These are phyloP conservation scores for Ispidina picta DNA, from an alignment of 2,797 vertebrate genomes.

Conservation along the genomic window DNA sequence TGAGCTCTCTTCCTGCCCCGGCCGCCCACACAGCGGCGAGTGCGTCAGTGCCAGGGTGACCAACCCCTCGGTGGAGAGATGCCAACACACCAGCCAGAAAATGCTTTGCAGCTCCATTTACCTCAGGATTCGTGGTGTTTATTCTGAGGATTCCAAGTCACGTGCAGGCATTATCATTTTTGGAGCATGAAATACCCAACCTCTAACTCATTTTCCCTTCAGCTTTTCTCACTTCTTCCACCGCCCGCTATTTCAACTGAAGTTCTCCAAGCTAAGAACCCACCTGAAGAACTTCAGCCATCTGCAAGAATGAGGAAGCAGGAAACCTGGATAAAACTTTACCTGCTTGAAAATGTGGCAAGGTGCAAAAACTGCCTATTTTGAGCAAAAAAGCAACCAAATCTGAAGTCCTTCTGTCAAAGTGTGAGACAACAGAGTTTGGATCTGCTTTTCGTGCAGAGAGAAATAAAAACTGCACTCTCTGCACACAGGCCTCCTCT, in stretches of 20 bases:
- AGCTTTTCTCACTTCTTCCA: too few species aligned
- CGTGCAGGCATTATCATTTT: too few species aligned
- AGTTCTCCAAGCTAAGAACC: too few species aligned
- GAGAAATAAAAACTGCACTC: not conserved
- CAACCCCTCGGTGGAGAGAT: not conserved
- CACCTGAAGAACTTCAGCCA: too few species aligned
- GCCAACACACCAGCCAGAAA: too few species aligned
- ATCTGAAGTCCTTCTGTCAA: not conserved
- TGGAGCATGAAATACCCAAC: too few species aligned
- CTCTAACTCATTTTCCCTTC: too few species aligned
- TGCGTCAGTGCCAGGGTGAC: not conserved
- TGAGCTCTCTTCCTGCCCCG: not conserved
- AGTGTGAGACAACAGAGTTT: not conserved
- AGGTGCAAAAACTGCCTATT: not conserved
- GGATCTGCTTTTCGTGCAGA: not conserved
- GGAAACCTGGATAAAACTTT: not conserved
- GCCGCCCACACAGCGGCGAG: conserved; percentile 2
- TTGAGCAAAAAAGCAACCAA: not conserved
- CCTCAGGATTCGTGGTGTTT: too few species aligned
- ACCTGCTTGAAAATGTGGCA: not conserved
- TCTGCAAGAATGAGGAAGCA: not conserved
- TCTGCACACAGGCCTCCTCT: not conserved
- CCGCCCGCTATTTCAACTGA: too few species aligned
- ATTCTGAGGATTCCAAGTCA: too few species aligned
- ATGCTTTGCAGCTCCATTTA: too few species aligned